phyloP scores from a whole-genome alignment of 2,888 invertebrate genomes.

The Anagyrus pseudococci region DNA sequence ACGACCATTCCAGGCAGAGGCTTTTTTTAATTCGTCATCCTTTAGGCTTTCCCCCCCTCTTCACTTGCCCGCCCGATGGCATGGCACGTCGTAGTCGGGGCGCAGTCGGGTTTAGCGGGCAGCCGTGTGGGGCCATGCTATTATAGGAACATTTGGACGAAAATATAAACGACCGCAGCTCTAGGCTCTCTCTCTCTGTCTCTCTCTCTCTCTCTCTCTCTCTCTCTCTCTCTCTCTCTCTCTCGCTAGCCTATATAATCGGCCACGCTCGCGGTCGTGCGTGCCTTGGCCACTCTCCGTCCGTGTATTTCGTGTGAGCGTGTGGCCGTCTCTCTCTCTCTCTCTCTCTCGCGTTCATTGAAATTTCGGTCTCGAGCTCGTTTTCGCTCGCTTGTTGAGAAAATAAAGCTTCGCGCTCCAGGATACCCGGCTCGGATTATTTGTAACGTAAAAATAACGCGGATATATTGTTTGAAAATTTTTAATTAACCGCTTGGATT shows the following conservation, averaged over 20 bases:
- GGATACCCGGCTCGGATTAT: too few relatives aligned
- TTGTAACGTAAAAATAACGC: too few relatives aligned
- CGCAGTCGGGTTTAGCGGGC: neutral
- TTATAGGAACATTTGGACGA: slow-evolving; percentile 25
- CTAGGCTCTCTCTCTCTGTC: neutral
- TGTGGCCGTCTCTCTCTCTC: too few relatives aligned
- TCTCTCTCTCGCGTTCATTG: neutral
- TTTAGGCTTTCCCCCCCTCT: neutral
- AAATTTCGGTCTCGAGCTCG: neutral
- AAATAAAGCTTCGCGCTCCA: too few relatives aligned
- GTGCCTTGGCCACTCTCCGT: neutral
- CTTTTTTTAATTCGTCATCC: slow-evolving; percentile 20
- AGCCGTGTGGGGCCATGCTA: slow-evolving; percentile 25
- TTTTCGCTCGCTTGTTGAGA: neutral
- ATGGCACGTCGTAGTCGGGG: too few relatives aligned
- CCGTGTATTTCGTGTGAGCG: too few relatives aligned
- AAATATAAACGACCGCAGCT: slow-evolving; percentile 20
- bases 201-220: too few relatives aligned
- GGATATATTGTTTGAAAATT: too few relatives aligned
- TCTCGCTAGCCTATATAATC: too few relatives aligned
- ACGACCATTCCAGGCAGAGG: slow-evolving; percentile 45
- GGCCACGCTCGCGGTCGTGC: neutral
- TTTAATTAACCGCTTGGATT: too few relatives aligned
- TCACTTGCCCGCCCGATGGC: too few relatives aligned
- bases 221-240: too few relatives aligned